Percentiles rank a stretch among this genome's conserved stretches.
These are phyloP conservation scores for Pteria penguin DNA, from an alignment of 2,888 invertebrate species.

Conservation along the genomic window DNA sequence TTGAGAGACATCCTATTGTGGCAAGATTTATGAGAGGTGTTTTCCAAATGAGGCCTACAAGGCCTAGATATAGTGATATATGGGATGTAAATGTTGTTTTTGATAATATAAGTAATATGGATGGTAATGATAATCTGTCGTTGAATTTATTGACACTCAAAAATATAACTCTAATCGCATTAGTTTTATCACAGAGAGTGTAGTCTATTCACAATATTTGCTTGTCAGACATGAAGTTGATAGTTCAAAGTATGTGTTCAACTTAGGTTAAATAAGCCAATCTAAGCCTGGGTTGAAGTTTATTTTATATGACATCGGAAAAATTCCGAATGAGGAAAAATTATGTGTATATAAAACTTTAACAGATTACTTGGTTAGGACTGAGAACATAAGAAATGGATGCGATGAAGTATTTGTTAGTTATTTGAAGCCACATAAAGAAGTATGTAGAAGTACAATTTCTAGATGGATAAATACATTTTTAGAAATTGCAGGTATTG, in stretches of 20 bases:
- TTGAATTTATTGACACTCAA: constrained; percentile 3
- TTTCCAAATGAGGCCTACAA: constrained; percentile 15
- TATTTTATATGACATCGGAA: no score
- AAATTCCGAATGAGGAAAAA: constrained; percentile 2
- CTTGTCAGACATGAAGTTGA: neutral
- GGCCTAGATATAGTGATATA: constrained; percentile 14
- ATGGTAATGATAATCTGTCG: neutral
- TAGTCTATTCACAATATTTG: constrained; percentile 8
- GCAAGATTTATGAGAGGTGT: constrained; percentile 26
- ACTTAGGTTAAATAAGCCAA: constrained; percentile 10
- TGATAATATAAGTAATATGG: constrained; percentile 9
- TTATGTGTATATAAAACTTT: constrained; percentile 9
- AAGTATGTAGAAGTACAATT: neutral
- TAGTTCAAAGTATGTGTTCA: constrained; percentile 1
- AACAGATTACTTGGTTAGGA: constrained; percentile 8
- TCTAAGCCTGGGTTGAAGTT: neutral
- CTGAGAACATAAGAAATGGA: neutral
- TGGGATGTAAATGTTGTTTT: constrained; percentile 16
- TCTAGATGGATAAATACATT: neutral
- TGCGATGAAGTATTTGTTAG: constrained; percentile 7
- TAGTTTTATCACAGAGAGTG: neutral
- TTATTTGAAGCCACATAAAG: constrained; percentile 14
- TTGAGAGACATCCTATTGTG: constrained; percentile 20
- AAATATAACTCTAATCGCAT: neutral
- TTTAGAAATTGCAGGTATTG: neutral